Percentiles rank a stretch among this genome's conserved stretches.
Conservation (phyloP, 2,888 invertebrate species). For the Campaea margaritaria region DNA sequence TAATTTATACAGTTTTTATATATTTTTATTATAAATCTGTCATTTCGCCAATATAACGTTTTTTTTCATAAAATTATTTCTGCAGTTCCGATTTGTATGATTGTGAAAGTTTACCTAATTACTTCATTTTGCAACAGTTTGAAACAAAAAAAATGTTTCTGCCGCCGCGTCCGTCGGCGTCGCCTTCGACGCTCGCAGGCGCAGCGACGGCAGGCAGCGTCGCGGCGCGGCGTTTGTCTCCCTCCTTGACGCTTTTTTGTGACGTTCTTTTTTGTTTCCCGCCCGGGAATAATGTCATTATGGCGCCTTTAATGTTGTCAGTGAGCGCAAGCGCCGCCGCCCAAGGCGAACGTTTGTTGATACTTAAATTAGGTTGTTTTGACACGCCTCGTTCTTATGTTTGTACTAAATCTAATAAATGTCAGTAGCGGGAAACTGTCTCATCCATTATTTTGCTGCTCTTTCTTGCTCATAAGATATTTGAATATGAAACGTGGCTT, state of each 20-base stretch:
- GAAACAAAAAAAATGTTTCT: too few species aligned
- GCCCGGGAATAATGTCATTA: slow-evolving; percentile 84
- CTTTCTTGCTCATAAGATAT: slow-evolving; percentile 57
- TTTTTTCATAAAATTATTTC: too few species aligned
- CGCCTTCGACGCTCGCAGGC: background rate
- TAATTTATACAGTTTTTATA: too few species aligned
- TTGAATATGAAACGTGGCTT: slow-evolving; percentile 47
- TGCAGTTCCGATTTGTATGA: too few species aligned
- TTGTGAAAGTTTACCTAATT: too few species aligned
- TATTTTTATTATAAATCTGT: too few species aligned
- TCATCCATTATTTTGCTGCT: slow-evolving; percentile 71
- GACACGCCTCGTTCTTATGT: slow-evolving; percentile 84
- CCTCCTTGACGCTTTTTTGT: slow-evolving; percentile 80
- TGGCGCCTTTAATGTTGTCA: slow-evolving; percentile 85
- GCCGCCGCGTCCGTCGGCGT: background rate
- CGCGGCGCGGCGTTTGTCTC: slow-evolving; percentile 64
- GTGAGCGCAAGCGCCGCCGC: slow-evolving; percentile 77
- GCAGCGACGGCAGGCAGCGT: slow-evolving; percentile 21
- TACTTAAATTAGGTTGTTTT: slow-evolving; percentile 85
- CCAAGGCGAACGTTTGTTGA: slow-evolving; percentile 85
- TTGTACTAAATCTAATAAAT: slow-evolving; percentile 84
- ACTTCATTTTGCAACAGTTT: too few species aligned
- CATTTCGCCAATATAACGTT: too few species aligned
- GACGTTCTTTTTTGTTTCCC: slow-evolving; percentile 77
- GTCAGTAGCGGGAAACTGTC: slow-evolving; percentile 71